phyloP scores from a whole-genome alignment of 2,113 vertebrate genomes.

The Tor tambroides region DNA sequence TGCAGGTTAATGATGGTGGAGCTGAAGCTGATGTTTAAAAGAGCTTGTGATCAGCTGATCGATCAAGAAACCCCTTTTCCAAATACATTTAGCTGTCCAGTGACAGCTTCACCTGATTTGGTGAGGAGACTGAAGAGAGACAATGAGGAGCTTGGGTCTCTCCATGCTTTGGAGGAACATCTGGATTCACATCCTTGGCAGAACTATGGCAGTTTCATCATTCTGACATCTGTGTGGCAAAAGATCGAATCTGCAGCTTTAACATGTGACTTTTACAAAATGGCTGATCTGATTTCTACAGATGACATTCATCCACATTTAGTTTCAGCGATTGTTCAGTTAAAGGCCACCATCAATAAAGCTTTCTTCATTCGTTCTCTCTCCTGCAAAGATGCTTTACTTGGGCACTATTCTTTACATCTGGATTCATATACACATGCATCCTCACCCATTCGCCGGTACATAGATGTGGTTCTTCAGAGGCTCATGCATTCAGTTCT shows the following conservation, averaged over 20 bases:
- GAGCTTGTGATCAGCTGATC: constrained; percentile 69
- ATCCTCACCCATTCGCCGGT: constrained; percentile 82
- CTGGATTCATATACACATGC: constrained; percentile 82
- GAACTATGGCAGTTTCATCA: constrained; percentile 44
- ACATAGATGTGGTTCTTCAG: constrained; percentile 80
- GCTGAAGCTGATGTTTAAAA: constrained; percentile 87
- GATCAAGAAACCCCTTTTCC: constrained; percentile 53
- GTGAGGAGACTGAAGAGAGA: constrained; percentile 57
- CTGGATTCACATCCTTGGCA: background rate
- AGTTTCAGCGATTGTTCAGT: constrained; percentile 72
- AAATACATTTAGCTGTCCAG: background rate
- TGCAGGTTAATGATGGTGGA: constrained; percentile 86
- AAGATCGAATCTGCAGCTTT: constrained; percentile 64
- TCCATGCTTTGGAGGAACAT: constrained; percentile 35
- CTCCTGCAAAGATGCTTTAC: constrained; percentile 57
- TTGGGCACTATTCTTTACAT: constrained; percentile 76
- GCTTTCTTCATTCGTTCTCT: constrained; percentile 73
- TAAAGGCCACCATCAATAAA: constrained; percentile 69
- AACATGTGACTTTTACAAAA: constrained; percentile 66
- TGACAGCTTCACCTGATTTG: background rate
- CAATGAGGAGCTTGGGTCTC: constrained; percentile 60
- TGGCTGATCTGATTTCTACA: constrained; percentile 82
- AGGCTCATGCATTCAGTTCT: constrained; percentile 69
- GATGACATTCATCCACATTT: constrained; percentile 87
- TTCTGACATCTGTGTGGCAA: constrained; percentile 74